Percentiles rank a stretch among this genome's conserved stretches.
Evolutionary conservation across 1,140 invertebrate species (phyloP).

Genomic region (Parapsyche elsis): DNA sequence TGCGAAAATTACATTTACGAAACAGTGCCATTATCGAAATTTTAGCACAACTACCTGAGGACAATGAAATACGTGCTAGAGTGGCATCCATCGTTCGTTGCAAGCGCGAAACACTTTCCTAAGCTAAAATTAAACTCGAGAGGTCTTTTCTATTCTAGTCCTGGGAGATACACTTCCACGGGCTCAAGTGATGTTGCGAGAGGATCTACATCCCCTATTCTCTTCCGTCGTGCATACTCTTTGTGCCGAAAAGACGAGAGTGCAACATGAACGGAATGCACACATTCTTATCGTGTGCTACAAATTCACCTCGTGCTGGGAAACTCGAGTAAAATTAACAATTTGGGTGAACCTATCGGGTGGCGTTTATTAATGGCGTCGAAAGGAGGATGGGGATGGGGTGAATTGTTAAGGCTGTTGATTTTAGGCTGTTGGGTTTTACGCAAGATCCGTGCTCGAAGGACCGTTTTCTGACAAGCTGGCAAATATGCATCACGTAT

Average conservation of each 20-base stretch:
- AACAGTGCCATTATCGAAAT: too few relatives aligned
- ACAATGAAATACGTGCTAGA: slow-evolving; percentile 43
- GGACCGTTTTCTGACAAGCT: too few relatives aligned
- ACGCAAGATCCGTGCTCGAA: too few relatives aligned
- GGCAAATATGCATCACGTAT: too few relatives aligned
- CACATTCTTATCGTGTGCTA: neutral
- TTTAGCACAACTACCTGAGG: neutral
- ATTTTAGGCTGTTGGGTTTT: too few relatives aligned
- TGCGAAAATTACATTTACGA: neutral
- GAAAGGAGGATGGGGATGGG: slow-evolving; percentile 10
- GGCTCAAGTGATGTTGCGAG: neutral
- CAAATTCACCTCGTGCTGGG: slow-evolving; percentile 24
- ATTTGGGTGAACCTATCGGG: slow-evolving; percentile 43
- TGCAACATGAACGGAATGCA: slow-evolving; percentile 1
- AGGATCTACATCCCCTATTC: neutral
- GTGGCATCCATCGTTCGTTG: slow-evolving; percentile 34
- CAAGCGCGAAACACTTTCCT: slow-evolving; percentile 44
- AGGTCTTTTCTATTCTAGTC: slow-evolving; percentile 42
- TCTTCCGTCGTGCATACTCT: slow-evolving; percentile 2
- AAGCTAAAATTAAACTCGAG: slow-evolving; percentile 50
- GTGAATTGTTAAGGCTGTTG: too few relatives aligned
- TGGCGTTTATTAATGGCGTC: slow-evolving; percentile 50
- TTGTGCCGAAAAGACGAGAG: neutral
- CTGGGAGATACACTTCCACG: neutral
- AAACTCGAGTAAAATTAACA: slow-evolving; percentile 53